Conservation (phyloP, 2,888 invertebrate species). For the Ormyrus labotus region DNA sequence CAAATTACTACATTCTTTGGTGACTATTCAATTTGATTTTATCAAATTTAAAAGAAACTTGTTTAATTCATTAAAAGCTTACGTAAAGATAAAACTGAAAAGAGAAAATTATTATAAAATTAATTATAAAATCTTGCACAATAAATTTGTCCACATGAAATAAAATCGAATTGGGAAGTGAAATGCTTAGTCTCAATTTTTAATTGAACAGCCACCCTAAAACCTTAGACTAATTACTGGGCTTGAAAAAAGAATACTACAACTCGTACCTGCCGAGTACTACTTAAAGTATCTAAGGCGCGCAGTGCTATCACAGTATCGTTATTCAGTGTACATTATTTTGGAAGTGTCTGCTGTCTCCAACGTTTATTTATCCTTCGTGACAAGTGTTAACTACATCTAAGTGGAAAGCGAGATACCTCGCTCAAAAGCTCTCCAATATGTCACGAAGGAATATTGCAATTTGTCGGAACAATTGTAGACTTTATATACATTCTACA, state of each 20-base stretch:
- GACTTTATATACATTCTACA: conserved; percentile 33
- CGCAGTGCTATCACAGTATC: conserved; percentile 61
- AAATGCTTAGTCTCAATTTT: neutral
- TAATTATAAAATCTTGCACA: no score
- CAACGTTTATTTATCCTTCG: conserved; percentile 27
- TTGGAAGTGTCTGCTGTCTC: conserved; percentile 49
- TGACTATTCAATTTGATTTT: conserved; percentile 31
- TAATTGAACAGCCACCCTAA: conserved; percentile 37
- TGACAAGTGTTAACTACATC: conserved; percentile 20
- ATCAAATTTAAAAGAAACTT: no score
- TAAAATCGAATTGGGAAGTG: no score
- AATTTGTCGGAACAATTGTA: conserved; percentile 10
- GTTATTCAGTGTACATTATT: conserved; percentile 47
- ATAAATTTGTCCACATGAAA: no score
- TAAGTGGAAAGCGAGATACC: conserved; percentile 8
- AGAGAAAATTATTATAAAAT: neutral
- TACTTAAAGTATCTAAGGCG: conserved; percentile 55
- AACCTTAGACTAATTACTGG: conserved; percentile 36
- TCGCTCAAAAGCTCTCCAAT: conserved; percentile 34
- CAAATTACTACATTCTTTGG: conserved; percentile 22
- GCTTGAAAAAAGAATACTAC: conserved; percentile 42
- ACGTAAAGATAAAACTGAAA: neutral
- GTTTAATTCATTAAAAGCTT: neutral
- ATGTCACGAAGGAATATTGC: conserved; percentile 7
- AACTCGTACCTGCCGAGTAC: conserved; percentile 58